Conservation (phyloP, 2,113 vertebrate species). For the Pangasianodon hypophthalmus region DNA sequence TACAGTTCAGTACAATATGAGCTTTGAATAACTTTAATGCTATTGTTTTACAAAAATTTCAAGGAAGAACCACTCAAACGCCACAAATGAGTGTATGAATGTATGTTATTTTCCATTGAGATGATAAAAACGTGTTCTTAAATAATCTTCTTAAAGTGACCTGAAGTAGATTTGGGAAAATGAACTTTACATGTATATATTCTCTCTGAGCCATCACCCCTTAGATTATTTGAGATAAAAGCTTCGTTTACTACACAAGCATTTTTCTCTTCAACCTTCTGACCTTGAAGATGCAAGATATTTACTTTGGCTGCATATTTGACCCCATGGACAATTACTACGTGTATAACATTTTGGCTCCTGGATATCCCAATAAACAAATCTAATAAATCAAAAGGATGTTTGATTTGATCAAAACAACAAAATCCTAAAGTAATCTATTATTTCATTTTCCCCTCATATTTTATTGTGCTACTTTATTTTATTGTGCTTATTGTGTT, state of each 20-base stretch:
- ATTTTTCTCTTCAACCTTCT: neutral
- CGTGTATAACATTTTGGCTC: neutral
- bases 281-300: neutral
- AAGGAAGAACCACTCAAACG: neutral
- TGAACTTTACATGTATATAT: neutral
- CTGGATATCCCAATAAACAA: neutral
- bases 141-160: neutral
- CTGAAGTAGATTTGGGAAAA: neutral
- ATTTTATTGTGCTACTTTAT: neutral
- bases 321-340: neutral
- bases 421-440: neutral
- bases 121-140: neutral
- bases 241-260: neutral
- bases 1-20: neutral
- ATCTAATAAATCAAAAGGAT: neutral
- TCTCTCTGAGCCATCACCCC: neutral
- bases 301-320: neutral
- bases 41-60: neutral
- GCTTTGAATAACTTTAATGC: neutral
- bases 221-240: neutral
- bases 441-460: neutral
- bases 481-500: neutral
- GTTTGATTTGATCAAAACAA: neutral
- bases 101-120: neutral
- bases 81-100: neutral